A percentile compares a stretch with the other conserved stretches of the same genome.
phyloP scores from a whole-genome alignment of 2,113 vertebrate genomes.

The Caloenas nicobarica region DNA sequence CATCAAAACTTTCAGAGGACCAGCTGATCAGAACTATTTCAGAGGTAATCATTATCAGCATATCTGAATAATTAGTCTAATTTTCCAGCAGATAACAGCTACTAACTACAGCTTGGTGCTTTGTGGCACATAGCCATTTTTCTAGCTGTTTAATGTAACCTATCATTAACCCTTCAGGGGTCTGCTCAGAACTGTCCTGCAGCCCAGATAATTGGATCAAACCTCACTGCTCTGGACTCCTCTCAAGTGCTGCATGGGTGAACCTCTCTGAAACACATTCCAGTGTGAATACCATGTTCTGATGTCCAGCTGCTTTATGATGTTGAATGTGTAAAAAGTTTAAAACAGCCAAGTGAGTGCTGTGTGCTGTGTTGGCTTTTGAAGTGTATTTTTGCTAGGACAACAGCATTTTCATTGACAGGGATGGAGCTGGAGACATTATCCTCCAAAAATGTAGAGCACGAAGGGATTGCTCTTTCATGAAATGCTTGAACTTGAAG shows the following conservation, averaged over 20 bases:
- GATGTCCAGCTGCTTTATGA: not conserved
- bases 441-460: not conserved
- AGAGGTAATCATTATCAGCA: not conserved
- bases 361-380: not conserved
- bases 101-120: not conserved
- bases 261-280: not conserved
- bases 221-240: not conserved
- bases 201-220: not conserved
- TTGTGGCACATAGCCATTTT: not conserved
- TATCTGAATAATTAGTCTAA: not conserved
- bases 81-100: not conserved
- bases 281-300: not conserved
- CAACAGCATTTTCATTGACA: not conserved
- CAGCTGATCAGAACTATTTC: not conserved
- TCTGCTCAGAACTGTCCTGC: not conserved
- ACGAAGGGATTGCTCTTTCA: fast-evolving
- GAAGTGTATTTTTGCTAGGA: not conserved
- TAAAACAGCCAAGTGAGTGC: not conserved
- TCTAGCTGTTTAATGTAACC: not conserved
- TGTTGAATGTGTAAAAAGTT: not conserved
- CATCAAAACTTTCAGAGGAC: not conserved
- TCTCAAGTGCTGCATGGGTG: not conserved
- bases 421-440: not conserved
- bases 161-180: not conserved
- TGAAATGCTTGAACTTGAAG: not conserved